phyloP scores from a whole-genome alignment of 2,888 invertebrate species.

The Drosophila nr. fundita region DNA sequence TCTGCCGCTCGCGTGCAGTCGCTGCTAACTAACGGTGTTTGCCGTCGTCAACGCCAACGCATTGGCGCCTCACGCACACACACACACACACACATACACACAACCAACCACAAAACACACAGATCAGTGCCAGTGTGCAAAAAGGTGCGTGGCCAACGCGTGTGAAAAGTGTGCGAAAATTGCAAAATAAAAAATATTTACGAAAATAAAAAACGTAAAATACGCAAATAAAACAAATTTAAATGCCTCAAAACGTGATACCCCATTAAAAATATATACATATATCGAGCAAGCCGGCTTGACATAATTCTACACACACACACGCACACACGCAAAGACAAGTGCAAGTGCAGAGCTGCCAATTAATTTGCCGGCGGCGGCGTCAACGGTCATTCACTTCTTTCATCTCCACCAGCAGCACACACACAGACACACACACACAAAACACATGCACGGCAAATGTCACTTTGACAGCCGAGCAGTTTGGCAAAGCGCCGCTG shows the following conservation, averaged over 20 bases:
- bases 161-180: slow-evolving; percentile 53
- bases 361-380: slow-evolving; percentile 43
- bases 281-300: slow-evolving; percentile 22
- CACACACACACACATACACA: neutral
- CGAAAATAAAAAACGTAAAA: slow-evolving; percentile 27
- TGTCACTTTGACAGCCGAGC: slow-evolving; percentile 71
- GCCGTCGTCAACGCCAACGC: slow-evolving; percentile 57
- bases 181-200: neutral
- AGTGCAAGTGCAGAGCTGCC: slow-evolving; percentile 60
- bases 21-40: slow-evolving; percentile 72
- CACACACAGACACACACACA: slow-evolving; percentile 14
- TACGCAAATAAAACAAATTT: slow-evolving; percentile 22
- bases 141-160: slow-evolving; percentile 66
- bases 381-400: slow-evolving; percentile 63
- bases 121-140: slow-evolving; percentile 50
- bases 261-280: slow-evolving; percentile 22
- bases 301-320: slow-evolving; percentile 33
- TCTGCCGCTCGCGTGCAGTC: slow-evolving; percentile 73
- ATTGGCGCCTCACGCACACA: slow-evolving; percentile 42
- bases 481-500: slow-evolving; percentile 29
- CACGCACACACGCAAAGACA: slow-evolving; percentile 51
- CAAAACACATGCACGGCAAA: slow-evolving; percentile 16
- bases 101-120: slow-evolving; percentile 5
- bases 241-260: slow-evolving; percentile 48
- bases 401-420: slow-evolving; percentile 1